Base-by-base conservation (phyloP, 2,888 invertebrate species). In the Petrophora chlorosata region DNA sequence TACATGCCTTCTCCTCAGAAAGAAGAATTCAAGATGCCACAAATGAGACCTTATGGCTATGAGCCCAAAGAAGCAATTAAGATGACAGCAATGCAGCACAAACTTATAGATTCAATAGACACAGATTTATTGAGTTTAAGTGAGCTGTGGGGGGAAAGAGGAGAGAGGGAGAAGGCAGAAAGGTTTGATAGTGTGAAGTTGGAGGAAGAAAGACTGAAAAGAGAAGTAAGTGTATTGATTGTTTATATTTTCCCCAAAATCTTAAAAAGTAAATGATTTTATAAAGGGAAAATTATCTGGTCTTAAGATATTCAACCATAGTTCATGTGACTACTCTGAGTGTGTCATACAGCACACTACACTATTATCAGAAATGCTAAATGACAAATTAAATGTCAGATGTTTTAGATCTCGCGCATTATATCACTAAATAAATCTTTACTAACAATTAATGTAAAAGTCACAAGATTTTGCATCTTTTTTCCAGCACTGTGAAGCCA, bases 171-270 rank as follows among this genome's bases (percentile, higher is more conserved):
- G 2, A 56, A 59, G 28, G 73, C 64, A 50, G 88, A 79, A 35
- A 77, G 73, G 51, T 79, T 78, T 9, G 87, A 88, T 1, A 84
- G 79, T 41, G 63, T 76, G 2, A 93, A 93, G 67, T 78, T 95
- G 2, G 94, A 95, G 70, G 96, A 96, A 75, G 96, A 96, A 73
- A 93, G 93, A 68, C 83, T 95, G 25, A 92, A 95, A 49, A 89
- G 96, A 68, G 94, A 95, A 90, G 96, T 95, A 86, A 77, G 9
- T 19, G 8, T 25, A n/a, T n/a, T n/a, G n/a, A n/a, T n/a, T n/a
- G n/a, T n/a, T n/a, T n/a, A n/a, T n/a, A n/a, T n/a, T n/a, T n/a
- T n/a, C n/a, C n/a, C n/a, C n/a, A n/a, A n/a, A n/a, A n/a, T n/a
- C n/a, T n/a, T n/a, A n/a, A n/a, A n/a, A n/a, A n/a, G n/a, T n/a